These are phyloP conservation scores for Halocynthia roretzi DNA, from an alignment of 23 tunicate species.

Conservation along the genomic window DNA sequence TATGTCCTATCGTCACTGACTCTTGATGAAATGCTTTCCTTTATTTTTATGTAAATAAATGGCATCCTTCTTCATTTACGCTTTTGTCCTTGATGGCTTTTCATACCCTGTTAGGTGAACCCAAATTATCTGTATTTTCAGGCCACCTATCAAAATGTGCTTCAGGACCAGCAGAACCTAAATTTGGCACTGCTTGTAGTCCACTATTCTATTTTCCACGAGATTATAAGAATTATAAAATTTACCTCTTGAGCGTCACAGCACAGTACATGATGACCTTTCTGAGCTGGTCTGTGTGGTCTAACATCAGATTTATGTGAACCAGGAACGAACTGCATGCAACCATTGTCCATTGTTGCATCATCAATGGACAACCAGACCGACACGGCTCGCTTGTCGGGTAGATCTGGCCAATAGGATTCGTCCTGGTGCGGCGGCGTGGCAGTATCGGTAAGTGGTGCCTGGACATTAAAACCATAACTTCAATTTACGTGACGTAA, in stretches of 20 bases:
- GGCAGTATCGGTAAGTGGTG: slow-evolving; percentile 55
- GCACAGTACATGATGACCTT: slow-evolving; percentile 59
- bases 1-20: too few species aligned
- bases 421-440: slow-evolving; percentile 81
- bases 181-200: too few species aligned
- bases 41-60: too few species aligned
- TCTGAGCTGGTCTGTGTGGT: slow-evolving; percentile 29
- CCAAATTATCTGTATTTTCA: too few species aligned
- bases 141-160: too few species aligned
- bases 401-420: slow-evolving; percentile 66
- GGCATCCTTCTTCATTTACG: too few species aligned
- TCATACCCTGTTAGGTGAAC: not conserved
- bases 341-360: slow-evolving; percentile 57
- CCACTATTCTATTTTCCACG: too few species aligned
- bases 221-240: not conserved
- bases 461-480: slow-evolving; percentile 17
- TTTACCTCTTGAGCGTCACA: slow-evolving; percentile 54
- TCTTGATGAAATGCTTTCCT: not conserved
- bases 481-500: not conserved
- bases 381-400: slow-evolving; percentile 68
- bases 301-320: slow-evolving; percentile 45
- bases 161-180: too few species aligned
- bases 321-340: slow-evolving; percentile 71
- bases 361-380: slow-evolving; percentile 68
- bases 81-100: not conserved